A percentile compares a stretch with the other conserved stretches of the same genome.
Evolutionary conservation across 2,888 invertebrate genomes (phyloP).

Genomic region (Bruchidius siliquastri): DNA sequence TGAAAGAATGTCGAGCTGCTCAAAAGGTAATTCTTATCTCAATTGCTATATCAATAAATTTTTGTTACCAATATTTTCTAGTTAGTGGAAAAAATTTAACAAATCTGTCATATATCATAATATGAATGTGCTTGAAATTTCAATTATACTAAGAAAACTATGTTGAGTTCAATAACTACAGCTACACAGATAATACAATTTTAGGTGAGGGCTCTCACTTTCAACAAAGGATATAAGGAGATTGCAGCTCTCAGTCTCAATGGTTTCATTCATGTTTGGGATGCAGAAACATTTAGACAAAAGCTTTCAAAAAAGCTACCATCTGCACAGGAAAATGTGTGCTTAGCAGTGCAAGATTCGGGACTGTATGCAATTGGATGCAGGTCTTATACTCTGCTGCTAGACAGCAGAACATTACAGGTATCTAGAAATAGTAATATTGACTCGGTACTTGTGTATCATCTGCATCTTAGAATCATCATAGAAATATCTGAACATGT

Average conservation of each 20-base stretch:
- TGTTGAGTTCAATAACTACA: no score
- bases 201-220: conserved; percentile 76
- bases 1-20: conserved; percentile 75
- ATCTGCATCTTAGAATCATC: no score
- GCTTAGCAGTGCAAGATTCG: conserved; percentile 80
- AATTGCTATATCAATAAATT: background rate
- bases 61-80: background rate
- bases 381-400: conserved; percentile 82
- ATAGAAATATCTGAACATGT: no score
- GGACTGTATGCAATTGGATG: conserved; percentile 92
- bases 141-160: no score
- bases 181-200: no score
- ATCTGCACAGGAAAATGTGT: conserved; percentile 89
- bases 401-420: conserved; percentile 85
- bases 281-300: conserved; percentile 83
- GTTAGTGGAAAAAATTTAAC: no score
- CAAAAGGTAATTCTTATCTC: conserved; percentile 48
- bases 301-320: conserved; percentile 82
- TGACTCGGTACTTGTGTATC: no score
- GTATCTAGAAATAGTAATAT: conserved; percentile 43
- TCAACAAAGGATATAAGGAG: conserved; percentile 80
- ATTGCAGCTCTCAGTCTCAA: conserved; percentile 88
- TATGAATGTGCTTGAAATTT: no score
- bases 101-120: no score
- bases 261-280: conserved; percentile 92